A percentile compares a stretch with the other conserved stretches of the same genome.
Evolutionary conservation across 1,140 invertebrate species (phyloP).

Genomic region (Drosophila lowei): DNA sequence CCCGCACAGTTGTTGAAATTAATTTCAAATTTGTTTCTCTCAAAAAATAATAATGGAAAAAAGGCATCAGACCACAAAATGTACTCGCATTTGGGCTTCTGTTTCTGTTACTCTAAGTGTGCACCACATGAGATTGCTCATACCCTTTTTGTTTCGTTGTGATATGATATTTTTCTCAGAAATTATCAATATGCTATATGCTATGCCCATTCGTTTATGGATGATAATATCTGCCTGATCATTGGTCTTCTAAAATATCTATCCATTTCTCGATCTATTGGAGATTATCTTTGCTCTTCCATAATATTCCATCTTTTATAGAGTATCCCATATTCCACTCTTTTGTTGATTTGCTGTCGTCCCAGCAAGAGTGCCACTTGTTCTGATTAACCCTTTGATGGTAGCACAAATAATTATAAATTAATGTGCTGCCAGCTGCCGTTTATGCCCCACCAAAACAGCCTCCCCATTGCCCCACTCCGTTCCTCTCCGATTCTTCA

Average conservation of each 20-base stretch:
- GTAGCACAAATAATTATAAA: slow-evolving; percentile 62
- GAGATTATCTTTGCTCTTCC: too few species aligned
- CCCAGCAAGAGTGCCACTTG: slow-evolving; percentile 37
- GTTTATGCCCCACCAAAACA: not conserved
- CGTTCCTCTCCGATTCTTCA: slow-evolving; percentile 8
- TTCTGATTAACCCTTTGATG: slow-evolving; percentile 62
- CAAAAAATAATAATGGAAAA: slow-evolving; percentile 32
- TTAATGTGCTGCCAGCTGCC: slow-evolving; percentile 49
- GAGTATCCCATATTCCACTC: not conserved
- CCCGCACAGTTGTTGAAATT: slow-evolving; percentile 55
- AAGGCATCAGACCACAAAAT: slow-evolving; percentile 54
- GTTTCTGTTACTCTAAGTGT: slow-evolving; percentile 25
- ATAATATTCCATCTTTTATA: not conserved
- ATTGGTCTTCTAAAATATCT: too few species aligned
- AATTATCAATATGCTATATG: too few species aligned
- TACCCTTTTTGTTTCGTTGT: not conserved
- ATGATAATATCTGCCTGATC: too few species aligned
- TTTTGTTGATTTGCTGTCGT: slow-evolving; percentile 9
- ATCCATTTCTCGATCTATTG: too few species aligned
- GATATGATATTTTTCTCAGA: too few species aligned
- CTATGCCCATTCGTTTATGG: too few species aligned
- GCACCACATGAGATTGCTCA: slow-evolving; percentile 25
- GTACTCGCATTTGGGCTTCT: slow-evolving; percentile 24
- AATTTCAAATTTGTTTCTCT: slow-evolving; percentile 45
- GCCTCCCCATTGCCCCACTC: not conserved